These are phyloP conservation scores for Drosophila melanogaster DNA, from an alignment of 1,140 invertebrate species.

Conservation along the genomic window DNA sequence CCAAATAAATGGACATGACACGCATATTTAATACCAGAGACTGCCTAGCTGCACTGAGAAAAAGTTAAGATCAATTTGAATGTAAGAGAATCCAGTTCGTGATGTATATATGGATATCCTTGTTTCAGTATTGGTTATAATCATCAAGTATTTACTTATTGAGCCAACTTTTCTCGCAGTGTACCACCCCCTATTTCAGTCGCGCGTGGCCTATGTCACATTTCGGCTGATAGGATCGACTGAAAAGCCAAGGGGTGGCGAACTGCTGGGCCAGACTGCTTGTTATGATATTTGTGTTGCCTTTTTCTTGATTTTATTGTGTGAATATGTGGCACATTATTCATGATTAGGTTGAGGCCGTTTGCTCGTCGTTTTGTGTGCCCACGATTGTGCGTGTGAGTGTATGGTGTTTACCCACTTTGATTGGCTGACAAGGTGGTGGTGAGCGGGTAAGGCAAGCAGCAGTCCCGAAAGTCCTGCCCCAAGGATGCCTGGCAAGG, in stretches of 20 bases:
- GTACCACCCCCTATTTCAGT: neutral
- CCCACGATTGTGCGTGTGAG: constrained; percentile 8
- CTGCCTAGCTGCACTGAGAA: neutral
- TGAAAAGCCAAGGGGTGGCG: constrained; percentile 18
- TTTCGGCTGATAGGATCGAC: constrained; percentile 42
- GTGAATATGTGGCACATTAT: constrained; percentile 79
- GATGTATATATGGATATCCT: too few relatives aligned
- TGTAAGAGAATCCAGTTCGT: too few relatives aligned
- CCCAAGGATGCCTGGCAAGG: neutral
- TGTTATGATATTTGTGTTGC: constrained; percentile 75
- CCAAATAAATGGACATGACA: constrained; percentile 76
- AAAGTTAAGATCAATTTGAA: neutral
- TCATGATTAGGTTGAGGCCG: constrained; percentile 71
- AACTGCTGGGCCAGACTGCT: constrained; percentile 31
- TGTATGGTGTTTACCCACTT: constrained; percentile 49
- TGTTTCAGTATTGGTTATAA: too few relatives aligned
- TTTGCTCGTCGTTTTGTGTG: constrained; percentile 58
- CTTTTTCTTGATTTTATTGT: constrained; percentile 73
- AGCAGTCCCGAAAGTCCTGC: constrained; percentile 7
- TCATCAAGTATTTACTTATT: too few relatives aligned
- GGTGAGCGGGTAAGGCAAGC: constrained; percentile 6
- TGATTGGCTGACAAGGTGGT: constrained; percentile 48
- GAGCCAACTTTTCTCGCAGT: neutral
- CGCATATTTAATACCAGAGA: constrained; percentile 72
- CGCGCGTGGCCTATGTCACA: constrained; percentile 34